A percentile compares a stretch with the other conserved stretches of the same genome.
Evolutionary conservation across 2,888 invertebrate genomes (phyloP).

Genomic region (Polyommatus icarus): DNA sequence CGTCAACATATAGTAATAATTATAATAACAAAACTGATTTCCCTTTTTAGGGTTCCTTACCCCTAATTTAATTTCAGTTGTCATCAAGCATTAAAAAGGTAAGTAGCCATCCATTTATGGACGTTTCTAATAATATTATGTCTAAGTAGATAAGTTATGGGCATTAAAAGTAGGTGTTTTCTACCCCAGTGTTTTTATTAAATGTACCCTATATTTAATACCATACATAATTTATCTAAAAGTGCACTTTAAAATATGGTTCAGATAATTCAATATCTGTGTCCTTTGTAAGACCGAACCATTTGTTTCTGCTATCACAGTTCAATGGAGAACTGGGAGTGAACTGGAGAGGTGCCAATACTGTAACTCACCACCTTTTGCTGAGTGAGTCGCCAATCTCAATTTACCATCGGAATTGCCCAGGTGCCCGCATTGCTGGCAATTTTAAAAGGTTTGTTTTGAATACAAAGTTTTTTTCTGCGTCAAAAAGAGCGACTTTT

Average conservation of each 20-base stretch:
- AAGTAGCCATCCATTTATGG: too few relatives aligned
- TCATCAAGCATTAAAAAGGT: too few relatives aligned
- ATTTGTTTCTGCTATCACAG: conserved; percentile 9
- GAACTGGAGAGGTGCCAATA: conserved; percentile 18
- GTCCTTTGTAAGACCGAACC: conserved; percentile 2
- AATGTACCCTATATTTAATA: too few relatives aligned
- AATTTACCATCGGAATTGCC: conserved; percentile 11
- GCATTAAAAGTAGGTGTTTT: too few relatives aligned
- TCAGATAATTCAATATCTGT: conserved; percentile 13
- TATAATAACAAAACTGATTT: too few relatives aligned
- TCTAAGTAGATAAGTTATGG: too few relatives aligned
- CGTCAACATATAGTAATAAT: too few relatives aligned
- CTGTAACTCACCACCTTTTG: conserved; percentile 18
- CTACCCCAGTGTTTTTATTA: too few relatives aligned
- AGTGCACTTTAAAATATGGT: not conserved
- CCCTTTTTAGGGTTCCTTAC: too few relatives aligned
- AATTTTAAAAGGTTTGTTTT: not conserved
- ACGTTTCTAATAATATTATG: too few relatives aligned
- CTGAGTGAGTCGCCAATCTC: conserved; percentile 17
- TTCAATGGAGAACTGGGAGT: not conserved
- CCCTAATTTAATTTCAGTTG: too few relatives aligned
- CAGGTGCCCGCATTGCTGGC: conserved; percentile 5
- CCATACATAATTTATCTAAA: not conserved
- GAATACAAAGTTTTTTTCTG: not conserved
- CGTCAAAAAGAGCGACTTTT: not conserved